Evolutionary conservation across 1,140 invertebrate genomes (phyloP).

Genomic region (Agrypnia vestita): DNA sequence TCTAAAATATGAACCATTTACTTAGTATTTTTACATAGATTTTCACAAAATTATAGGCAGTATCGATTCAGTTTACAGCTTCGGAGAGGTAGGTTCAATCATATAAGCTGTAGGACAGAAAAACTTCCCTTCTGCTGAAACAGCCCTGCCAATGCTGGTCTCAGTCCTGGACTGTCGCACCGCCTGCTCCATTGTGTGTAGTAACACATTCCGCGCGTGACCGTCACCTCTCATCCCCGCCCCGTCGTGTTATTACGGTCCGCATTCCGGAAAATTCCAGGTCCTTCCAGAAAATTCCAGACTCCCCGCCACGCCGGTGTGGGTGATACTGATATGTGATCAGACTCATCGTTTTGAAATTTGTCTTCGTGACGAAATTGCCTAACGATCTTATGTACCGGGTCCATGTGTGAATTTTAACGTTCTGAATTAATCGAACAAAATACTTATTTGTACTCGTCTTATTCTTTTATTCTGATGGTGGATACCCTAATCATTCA

Average conservation of each 20-base stretch:
- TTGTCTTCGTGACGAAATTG: not conserved
- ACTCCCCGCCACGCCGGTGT: not conserved
- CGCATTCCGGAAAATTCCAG: conserved; percentile 44
- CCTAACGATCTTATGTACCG: not conserved
- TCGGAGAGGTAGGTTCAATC: too few relatives aligned
- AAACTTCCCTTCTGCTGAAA: too few relatives aligned
- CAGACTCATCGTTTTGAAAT: not conserved
- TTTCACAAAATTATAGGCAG: too few relatives aligned
- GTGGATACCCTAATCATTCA: too few relatives aligned
- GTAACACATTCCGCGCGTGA: conserved; percentile 48
- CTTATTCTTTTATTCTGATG: too few relatives aligned
- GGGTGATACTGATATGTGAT: conserved; percentile 7
- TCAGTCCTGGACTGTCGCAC: not conserved
- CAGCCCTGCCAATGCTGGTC: not conserved
- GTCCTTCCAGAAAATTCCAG: conserved; percentile 20
- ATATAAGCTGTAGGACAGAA: too few relatives aligned
- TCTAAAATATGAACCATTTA: too few relatives aligned
- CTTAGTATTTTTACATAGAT: too few relatives aligned
- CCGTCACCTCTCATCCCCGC: conserved; percentile 27
- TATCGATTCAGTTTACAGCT: too few relatives aligned
- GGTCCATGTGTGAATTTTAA: too few relatives aligned
- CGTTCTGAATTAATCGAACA: too few relatives aligned
- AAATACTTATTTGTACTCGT: too few relatives aligned
- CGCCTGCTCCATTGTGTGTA: conserved; percentile 8
- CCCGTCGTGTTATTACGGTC: conserved; percentile 33